Evolutionary conservation across 2,888 invertebrate species (phyloP), one percentile per base, ranked within the genome.

Genomic region (Synergus japonicus): DNA sequence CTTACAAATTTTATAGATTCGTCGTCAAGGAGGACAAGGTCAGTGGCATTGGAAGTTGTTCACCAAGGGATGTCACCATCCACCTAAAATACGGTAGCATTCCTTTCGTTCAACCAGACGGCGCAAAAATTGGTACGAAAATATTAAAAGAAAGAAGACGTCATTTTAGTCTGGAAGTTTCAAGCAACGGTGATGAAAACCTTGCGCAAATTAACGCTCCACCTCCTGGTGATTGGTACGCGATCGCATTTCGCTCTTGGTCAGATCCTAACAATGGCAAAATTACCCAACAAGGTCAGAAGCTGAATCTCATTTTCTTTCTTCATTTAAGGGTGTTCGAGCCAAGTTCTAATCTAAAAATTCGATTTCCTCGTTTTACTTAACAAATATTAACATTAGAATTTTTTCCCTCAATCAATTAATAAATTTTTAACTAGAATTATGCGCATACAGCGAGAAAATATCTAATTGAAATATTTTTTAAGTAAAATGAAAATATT

Each of bases 91-190:
- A 96, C 85, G 96, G 96, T 18, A 95, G 97, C 69, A 96, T 96
- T 88, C 97, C 98, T 37, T 95, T 97, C 4, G 95, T 97, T 81
- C 96, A 95, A 89, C 96, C 97, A 2, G 96, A 97, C 89, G 96
- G 96, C 82, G 96, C 97, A 66, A 94, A 94, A 69, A 96, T 96
- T 88, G 96, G 97, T 0, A 94, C 95, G 80, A 93, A 94, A 83
- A 94, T 95, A 87, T 91, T 95, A 80, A 93, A 93, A 82, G 92
- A 18, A 49, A 89, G 93, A 82, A 89, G 92, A 9, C 92, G 93
- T 80, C 92, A 95, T 76, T 93, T 95, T 87, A 93, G 93, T 29
- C 87, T 95, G 64, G 93, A 95, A 82, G 92, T 96, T 84, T 87
- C 93, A 79, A 96, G 96, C 0, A 93, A 96, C 87, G 94, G 94